Evolutionary conservation across 2,113 vertebrate species (phyloP).

Genomic region (Malurus elegans): DNA sequence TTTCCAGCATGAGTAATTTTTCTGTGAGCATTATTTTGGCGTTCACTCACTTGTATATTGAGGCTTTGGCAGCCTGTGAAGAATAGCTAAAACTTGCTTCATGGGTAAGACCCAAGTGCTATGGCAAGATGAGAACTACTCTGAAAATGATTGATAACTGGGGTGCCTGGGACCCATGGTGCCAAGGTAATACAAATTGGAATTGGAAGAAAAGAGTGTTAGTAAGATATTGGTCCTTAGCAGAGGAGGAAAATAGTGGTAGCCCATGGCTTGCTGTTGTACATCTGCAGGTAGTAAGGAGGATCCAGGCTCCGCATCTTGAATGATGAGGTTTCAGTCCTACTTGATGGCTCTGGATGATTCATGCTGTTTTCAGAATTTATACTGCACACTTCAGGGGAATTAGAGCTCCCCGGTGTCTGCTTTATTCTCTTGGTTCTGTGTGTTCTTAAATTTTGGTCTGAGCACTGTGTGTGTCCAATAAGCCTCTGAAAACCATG

Average conservation of each 20-base stretch:
- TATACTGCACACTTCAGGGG: background rate
- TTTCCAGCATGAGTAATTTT: slow-evolving; percentile 38
- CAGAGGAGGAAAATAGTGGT: background rate
- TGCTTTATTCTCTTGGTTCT: background rate
- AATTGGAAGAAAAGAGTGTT: background rate
- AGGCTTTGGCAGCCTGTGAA: background rate
- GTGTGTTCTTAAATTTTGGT: background rate
- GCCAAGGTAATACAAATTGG: background rate
- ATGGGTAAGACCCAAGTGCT: background rate
- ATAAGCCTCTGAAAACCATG: background rate
- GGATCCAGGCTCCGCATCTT: background rate
- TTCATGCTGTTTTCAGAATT: rapidly evolving
- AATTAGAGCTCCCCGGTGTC: background rate
- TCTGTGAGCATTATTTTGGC: slow-evolving; percentile 9
- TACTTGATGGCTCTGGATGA: background rate
- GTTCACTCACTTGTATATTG: background rate
- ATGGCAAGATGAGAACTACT: background rate
- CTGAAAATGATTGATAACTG: background rate
- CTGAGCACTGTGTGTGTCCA: background rate
- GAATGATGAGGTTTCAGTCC: rapidly evolving
- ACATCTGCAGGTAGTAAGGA: background rate
- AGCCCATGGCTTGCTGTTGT: background rate
- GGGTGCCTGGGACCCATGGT: background rate
- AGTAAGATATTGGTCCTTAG: background rate
- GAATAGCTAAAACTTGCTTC: background rate